Evolutionary conservation across 2,797 vertebrate species (phyloP).

Genomic region (Petrocephalus sullivani): DNA sequence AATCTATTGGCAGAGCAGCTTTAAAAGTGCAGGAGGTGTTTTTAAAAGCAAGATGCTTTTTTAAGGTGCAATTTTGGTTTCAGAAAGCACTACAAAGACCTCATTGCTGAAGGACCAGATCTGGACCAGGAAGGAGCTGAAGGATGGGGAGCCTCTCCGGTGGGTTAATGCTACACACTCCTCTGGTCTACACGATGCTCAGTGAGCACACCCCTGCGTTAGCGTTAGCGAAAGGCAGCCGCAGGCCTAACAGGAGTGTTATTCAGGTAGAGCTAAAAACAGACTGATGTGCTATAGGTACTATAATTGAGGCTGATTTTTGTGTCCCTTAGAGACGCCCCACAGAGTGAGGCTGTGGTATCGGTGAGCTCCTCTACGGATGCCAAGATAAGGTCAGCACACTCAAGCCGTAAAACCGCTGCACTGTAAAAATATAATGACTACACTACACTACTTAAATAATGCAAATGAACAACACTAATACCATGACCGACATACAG

Average conservation of each 20-base stretch:
- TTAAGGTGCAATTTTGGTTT: not conserved
- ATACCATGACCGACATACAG: not conserved
- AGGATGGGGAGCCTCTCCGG: constrained; percentile 23
- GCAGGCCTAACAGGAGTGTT: not conserved
- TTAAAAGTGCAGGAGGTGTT: not conserved
- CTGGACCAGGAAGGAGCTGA: constrained; percentile 26
- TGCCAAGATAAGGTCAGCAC: not conserved
- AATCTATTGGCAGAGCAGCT: not conserved
- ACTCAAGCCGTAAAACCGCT: not conserved
- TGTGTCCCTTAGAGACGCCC: not conserved
- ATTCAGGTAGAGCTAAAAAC: not conserved
- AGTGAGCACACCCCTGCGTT: not conserved
- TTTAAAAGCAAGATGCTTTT: not conserved
- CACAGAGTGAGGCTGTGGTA: not conserved
- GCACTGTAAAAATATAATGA: not conserved
- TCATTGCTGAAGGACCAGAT: constrained; percentile 29
- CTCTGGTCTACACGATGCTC: not conserved
- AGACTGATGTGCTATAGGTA: not conserved
- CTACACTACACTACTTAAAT: not conserved
- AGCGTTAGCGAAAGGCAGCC: not conserved
- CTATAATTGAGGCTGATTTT: not conserved
- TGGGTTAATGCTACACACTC: constrained; percentile 12
- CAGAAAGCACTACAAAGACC: constrained; percentile 10
- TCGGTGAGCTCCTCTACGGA: not conserved
- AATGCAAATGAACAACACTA: not conserved